Evolutionary conservation across 2,113 vertebrate species (phyloP), one percentile per base, ranked within the genome.

Genomic region (Speoplatyrhinus poulsoni): DNA sequence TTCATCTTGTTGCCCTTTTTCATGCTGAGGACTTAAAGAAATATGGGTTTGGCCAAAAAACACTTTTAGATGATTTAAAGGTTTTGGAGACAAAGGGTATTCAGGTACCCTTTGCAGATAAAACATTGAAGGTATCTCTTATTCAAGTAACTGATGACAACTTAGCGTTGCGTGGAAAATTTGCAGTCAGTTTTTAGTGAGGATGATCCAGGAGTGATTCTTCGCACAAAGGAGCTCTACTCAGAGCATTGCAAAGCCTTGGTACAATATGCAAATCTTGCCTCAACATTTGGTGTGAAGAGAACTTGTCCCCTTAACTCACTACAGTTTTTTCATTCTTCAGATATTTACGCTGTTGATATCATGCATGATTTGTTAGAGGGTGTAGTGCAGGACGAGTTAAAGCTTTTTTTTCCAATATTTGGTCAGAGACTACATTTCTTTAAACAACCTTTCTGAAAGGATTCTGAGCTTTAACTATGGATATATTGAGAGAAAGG

Each of bases 311-410:
- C 15, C 32, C 69, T 72, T 15, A 68, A 77, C 59, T 46, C 36
- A 58, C 59, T 67, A 8, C 60, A 67, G 62, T 33, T 77, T 52
- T 69, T 77, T n/a, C 47, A 77, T 67, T 12, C 11, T 47, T 65
- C 67, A 58, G 12, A 70, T 48, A 62, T 62, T 62, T 71, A 71
- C 60, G 50, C 71, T 55, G 68, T 77, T 3, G 59, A 82, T 70
- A 65, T 73, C 50, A 60, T 77, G 69, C 69, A 82, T 13, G 36
- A 69, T 50, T 15, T 80, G 48, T 62, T 75, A 56, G 77, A 75
- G 47, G 72, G 72, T 7, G 72, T 75, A 26, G 62, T 67, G 6
- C 57, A 55, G 16, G 63, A 58, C n/a, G 54, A 67, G 67, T 47
- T 72, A 19, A 73, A 66, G 11, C 58, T 69, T 73, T 3, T 3